These are phyloP conservation scores for Idaea aversata DNA, from an alignment of 2,888 invertebrate genomes.

Conservation along the genomic window DNA sequence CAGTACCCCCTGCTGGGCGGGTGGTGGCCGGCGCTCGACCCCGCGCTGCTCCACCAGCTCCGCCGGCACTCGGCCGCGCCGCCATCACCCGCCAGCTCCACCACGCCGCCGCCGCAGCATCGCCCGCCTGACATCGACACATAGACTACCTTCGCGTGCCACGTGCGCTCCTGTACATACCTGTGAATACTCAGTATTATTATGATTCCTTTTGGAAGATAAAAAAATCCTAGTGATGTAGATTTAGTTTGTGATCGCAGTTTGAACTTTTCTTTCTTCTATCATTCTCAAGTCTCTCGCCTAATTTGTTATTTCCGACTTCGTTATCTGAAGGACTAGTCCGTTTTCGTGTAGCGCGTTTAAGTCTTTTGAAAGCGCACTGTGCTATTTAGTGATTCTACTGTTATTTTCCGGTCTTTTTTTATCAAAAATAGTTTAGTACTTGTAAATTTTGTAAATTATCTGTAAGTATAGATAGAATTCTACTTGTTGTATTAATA, in stretches of 20 bases:
- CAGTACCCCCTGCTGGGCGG: conserved; percentile 71
- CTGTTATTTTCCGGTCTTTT: conserved; percentile 24
- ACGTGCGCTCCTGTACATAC: conserved; percentile 29
- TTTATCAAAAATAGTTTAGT: conserved; percentile 26
- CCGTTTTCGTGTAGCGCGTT: conserved; percentile 33
- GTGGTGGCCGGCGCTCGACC: conserved; percentile 76
- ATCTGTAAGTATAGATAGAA: conserved; percentile 27
- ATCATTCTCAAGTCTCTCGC: conserved; percentile 20
- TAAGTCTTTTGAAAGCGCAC: conserved; percentile 39
- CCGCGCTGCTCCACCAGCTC: conserved; percentile 73
- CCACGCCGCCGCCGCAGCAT: conserved; percentile 58
- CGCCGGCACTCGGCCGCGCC: conserved; percentile 57
- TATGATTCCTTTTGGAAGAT: conserved; percentile 36
- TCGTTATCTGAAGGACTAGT: conserved; percentile 14
- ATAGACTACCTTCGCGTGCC: conserved; percentile 38
- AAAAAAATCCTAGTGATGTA: conserved; percentile 46
- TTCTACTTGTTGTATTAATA: conserved; percentile 43
- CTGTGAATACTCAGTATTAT: conserved; percentile 55
- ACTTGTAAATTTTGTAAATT: conserved; percentile 44
- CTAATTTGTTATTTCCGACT: conserved; percentile 19
- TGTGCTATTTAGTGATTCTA: conserved; percentile 15
- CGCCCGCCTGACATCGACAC: conserved; percentile 73
- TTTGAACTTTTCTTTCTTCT: conserved; percentile 22
- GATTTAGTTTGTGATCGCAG: conserved; percentile 37
- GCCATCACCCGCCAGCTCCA: conserved; percentile 54